Conservation (phyloP, 2,113 vertebrate genomes). For the Procavia capensis region DNA sequence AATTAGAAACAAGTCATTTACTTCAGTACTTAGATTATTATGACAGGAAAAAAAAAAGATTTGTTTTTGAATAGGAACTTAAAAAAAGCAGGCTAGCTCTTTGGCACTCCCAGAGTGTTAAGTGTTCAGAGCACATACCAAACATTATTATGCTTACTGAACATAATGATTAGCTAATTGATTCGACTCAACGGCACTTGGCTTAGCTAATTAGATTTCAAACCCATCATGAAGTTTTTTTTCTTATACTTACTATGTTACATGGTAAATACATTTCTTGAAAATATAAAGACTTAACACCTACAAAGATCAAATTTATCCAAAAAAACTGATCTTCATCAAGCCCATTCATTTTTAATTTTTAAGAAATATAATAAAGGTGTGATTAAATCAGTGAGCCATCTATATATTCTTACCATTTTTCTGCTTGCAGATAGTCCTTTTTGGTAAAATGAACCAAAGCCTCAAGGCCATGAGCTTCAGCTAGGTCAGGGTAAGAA, state of each 20-base stretch:
- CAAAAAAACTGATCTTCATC: not conserved
- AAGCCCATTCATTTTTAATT: not conserved
- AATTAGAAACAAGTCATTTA: not conserved
- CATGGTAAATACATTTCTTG: slow-evolving; percentile 34
- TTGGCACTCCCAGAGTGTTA: not conserved
- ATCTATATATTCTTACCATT: slow-evolving; percentile 86
- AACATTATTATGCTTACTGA: not conserved
- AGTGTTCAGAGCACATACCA: not conserved
- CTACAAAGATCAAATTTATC: slow-evolving; percentile 47
- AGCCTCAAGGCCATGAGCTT: slow-evolving; percentile 89
- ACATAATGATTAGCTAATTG: not conserved
- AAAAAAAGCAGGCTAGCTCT: slow-evolving; percentile 4
- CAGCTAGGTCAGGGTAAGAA: slow-evolving; percentile 88
- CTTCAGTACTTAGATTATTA: slow-evolving; percentile 23
- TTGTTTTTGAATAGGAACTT: slow-evolving; percentile 21
- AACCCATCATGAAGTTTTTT: not conserved
- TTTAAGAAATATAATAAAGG: slow-evolving; percentile 16
- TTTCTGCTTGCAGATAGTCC: slow-evolving; percentile 91
- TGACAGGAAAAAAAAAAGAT: not conserved
- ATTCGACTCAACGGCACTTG: no score
- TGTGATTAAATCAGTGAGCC: not conserved
- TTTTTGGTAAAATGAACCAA: slow-evolving; percentile 87
- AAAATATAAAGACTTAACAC: not conserved
- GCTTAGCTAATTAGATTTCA: slow-evolving; percentile 27
- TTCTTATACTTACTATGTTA: not conserved